Percentiles rank a stretch among this genome's conserved stretches.
Evolutionary conservation across 2,113 vertebrate genomes (phyloP).

Genomic region (Ptilonorhynchus violaceus): DNA sequence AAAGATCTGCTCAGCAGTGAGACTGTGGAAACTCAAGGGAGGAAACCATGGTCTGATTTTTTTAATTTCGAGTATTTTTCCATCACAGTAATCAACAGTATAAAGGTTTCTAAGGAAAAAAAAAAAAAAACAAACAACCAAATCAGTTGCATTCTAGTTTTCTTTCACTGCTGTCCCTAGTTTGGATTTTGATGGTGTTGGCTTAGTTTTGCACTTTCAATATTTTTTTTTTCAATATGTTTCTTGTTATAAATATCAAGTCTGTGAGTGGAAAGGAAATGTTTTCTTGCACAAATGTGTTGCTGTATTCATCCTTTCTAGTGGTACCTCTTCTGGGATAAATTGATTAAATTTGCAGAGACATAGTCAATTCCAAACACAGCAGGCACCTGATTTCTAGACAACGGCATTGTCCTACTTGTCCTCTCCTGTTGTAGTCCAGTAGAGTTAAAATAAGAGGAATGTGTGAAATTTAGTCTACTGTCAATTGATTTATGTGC

Average conservation of each 20-base stretch:
- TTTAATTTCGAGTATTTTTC: conserved; percentile 17
- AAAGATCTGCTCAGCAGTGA: conserved; percentile 3
- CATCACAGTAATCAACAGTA: background rate
- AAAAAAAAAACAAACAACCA: background rate
- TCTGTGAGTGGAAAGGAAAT: conserved; percentile 12
- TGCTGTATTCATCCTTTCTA: background rate
- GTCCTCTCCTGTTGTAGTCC: conserved; percentile 20
- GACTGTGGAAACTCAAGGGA: background rate
- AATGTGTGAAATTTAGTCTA: background rate
- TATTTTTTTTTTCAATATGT: background rate
- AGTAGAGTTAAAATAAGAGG: background rate
- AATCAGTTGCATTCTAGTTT: background rate
- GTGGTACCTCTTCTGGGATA: conserved; percentile 16
- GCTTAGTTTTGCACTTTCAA: background rate
- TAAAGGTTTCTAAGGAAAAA: background rate
- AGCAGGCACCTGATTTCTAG: conserved; percentile 29
- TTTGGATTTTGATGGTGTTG: background rate
- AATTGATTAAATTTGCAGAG: conserved; percentile 65
- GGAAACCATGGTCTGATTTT: background rate
- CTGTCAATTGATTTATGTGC: background rate
- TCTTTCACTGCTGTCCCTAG: background rate
- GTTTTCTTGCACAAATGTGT: background rate
- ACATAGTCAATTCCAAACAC: conserved; percentile 64
- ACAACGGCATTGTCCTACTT: background rate
- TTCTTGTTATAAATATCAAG: background rate